Evolutionary conservation across 23 tunicate genomes (phyloP).

Genomic region (Diplosoma virens): DNA sequence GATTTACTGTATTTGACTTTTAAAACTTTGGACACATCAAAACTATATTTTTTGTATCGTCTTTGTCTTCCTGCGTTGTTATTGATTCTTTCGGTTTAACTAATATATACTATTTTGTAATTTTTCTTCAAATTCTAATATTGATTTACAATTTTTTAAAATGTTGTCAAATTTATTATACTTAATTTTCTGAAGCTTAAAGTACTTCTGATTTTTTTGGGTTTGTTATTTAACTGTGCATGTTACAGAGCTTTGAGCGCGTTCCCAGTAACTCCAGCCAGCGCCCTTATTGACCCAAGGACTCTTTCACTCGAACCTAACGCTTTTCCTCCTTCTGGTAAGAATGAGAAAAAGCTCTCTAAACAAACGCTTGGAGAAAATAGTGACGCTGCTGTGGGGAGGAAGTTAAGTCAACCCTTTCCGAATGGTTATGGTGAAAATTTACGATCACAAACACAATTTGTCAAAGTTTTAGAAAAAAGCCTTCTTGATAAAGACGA

Average conservation of each 20-base stretch:
- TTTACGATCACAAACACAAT: neutral
- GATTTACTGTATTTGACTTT: too few species aligned
- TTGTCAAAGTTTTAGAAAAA: conserved; percentile 30
- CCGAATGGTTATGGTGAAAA: conserved; percentile 24
- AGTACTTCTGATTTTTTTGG: too few species aligned
- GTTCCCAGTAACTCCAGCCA: conserved; percentile 32
- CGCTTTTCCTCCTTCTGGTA: conserved; percentile 26
- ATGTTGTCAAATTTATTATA: too few species aligned
- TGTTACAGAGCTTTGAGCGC: conserved; percentile 4
- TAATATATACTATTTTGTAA: too few species aligned
- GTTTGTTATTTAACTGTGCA: too few species aligned
- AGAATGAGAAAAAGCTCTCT: conserved; percentile 9
- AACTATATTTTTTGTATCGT: too few species aligned
- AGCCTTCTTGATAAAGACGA: conserved; percentile 51
- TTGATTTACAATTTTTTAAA: too few species aligned
- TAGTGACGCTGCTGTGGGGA: conserved; percentile 61
- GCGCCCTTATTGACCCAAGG: conserved; percentile 60
- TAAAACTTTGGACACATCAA: too few species aligned
- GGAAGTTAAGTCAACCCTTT: conserved; percentile 69
- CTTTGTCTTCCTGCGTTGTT: too few species aligned
- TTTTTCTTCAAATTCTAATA: too few species aligned
- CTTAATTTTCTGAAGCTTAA: too few species aligned
- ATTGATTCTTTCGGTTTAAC: too few species aligned
- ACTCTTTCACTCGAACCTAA: conserved; percentile 76
- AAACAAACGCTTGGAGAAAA: conserved; percentile 29